phyloP scores from a whole-genome alignment of 1,140 invertebrate genomes.

The Papilio glaucus region DNA sequence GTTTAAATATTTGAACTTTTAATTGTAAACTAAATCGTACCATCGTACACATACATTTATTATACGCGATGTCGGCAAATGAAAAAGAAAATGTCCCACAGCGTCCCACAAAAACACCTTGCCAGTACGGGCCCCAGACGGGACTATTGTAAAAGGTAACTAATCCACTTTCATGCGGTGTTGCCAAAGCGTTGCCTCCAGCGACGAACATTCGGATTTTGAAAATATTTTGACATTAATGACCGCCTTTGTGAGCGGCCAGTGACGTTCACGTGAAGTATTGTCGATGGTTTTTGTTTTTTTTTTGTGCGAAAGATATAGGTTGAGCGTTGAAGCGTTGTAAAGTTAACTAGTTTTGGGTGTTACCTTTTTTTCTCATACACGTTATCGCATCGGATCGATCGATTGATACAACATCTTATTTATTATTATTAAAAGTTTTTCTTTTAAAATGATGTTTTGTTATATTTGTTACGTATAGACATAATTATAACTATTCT shows the following conservation, averaged over 20 bases:
- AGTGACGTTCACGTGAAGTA: conserved; percentile 57
- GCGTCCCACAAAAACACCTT: conserved; percentile 25
- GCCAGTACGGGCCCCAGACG: background rate
- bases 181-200: conserved; percentile 59
- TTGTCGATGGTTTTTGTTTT: conserved; percentile 46
- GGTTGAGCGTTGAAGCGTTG: conserved; percentile 30
- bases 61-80: conserved; percentile 8
- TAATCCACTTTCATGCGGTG: conserved; percentile 47
- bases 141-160: conserved; percentile 27
- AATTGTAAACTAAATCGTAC: too few relatives aligned
- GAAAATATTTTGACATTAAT: conserved; percentile 76
- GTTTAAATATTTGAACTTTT: background rate
- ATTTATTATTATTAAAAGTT: background rate
- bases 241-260: conserved; percentile 56
- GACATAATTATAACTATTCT: too few relatives aligned
- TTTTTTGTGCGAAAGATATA: conserved; percentile 15
- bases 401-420: background rate
- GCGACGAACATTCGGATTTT: conserved; percentile 63
- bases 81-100: conserved; percentile 37
- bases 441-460: background rate
- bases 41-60: conserved; percentile 16
- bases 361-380: conserved; percentile 14
- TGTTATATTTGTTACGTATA: background rate
- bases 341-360: conserved; percentile 28
- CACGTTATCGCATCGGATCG: conserved; percentile 1